Base-by-base conservation (phyloP, 1,140 invertebrate species). In the Mycetomoellerius zeteki region DNA sequence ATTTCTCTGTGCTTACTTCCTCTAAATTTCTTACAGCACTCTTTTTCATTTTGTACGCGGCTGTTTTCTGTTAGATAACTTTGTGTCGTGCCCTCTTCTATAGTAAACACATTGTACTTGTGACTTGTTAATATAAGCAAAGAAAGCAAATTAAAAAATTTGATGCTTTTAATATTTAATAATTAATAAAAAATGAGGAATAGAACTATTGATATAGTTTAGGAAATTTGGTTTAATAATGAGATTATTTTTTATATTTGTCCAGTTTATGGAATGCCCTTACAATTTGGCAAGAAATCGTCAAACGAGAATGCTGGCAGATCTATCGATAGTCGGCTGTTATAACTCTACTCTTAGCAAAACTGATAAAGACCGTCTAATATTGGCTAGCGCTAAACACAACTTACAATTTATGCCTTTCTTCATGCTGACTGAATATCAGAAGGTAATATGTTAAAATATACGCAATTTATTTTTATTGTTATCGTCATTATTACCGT, bases 261-360 rank as follows among this genome's bases (percentile, higher is more conserved):
- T 99, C 6, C 97, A 99, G 94, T 99, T 99, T 95, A 97, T 99
- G 91, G 95, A 96, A 30, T 99, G 99, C 94, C 97, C 97, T 10
- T 97, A 97, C 92, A 99, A 99, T 96, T 96, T 99, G 91, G 99
- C 99, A 16, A 97, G 97, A 90, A 99, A 99, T 96, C 96, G 99
- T 82, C 99, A 99, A 96, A 99, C 99, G 0, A 96, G 99, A 90
- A 99, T 99, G 99, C 94, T 99, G 86, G 98, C 99, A 52, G 98
- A 99, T 96, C 96, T 99, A 86, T 98, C 98, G 77, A 96, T 99
- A 64, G 97, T 99, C 24, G 98, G 99, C 75, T 99, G 99, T 95
- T 99, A 99, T 95, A 99, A 99, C 95, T 97, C 96, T 54, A 97
- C 97, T 24, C 96, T 97, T 60, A 97, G 98, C 43, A 94, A 95